Base-by-base conservation (phyloP, 2,888 invertebrate species). In the Nemotelus pantherinus region DNA sequence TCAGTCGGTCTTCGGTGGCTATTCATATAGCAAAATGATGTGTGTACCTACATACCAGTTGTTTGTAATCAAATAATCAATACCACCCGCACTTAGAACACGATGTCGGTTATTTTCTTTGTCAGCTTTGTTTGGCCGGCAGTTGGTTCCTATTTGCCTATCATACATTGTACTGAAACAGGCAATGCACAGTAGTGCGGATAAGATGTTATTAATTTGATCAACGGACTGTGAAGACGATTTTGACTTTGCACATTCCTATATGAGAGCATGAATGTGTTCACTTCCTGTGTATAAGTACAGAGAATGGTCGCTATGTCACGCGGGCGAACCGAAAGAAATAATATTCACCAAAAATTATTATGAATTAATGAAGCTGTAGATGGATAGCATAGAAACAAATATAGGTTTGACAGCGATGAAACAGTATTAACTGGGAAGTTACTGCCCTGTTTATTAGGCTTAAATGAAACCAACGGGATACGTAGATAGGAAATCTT, bases 31-130 rank as follows among this genome's bases (percentile, higher is more conserved):
- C 57, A 57, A 7, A 63, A 43, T 39, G 0, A 39, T 63, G 10
- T 43, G 43, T 43, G 39, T 45, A 58, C 45, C 44, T n/a, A 47
- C 47, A 39, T 48, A 10, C 55, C 3, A 43, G 10, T 55, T 10
- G 43, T 4, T 41, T 48, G 10, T 25, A 74, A 60, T 74, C 47
- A 44, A 71, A 53, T 55, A 60, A 74, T 74, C 74, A 60, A 74
- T 74, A 60, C 74, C 74, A 74, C 74, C 74, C 74, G 74, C 74
- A 74, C 63, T 72, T 48, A 5, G 74, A 63, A 47, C 72, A 57
- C 57, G 48, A 10, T 5, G 39, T 39, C 41, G 39, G 25, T 39
- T 43, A 45, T 44, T 25, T 71, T 71, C 55, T 41, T 3, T 57
- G 10, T 53, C 6, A 9, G 43, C 44, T 55, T 53, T 43, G n/a